phyloP scores from a whole-genome alignment of 2,113 vertebrate genomes.

The Alethe castanea region DNA sequence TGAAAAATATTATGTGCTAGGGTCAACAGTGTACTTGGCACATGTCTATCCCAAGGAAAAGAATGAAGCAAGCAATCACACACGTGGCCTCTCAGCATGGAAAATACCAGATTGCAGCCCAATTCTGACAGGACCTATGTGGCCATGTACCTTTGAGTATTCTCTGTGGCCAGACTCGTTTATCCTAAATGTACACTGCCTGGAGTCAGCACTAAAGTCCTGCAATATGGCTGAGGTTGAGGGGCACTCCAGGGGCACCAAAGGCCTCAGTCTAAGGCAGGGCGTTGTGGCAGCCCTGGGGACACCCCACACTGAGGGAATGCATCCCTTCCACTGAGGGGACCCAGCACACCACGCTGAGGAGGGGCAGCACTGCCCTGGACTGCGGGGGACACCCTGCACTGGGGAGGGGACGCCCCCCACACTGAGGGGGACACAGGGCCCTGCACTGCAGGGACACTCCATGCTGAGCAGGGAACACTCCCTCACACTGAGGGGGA shows the following conservation, averaged over 20 bases:
- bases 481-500: neutral
- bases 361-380: neutral
- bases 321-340: neutral
- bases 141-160: neutral
- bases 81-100: fast-evolving
- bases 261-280: neutral
- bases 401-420: neutral
- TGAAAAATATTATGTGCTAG: neutral
- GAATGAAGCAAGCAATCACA: neutral
- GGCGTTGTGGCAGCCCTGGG: fast-evolving
- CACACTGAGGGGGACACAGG: neutral
- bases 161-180: neutral
- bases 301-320: too few relatives aligned
- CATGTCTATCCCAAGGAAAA: neutral
- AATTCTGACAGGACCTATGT: neutral
- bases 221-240: neutral
- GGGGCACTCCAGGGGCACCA: neutral
- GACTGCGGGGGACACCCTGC: neutral
- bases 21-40: slow-evolving; percentile 33
- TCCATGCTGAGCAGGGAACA: too few relatives aligned
- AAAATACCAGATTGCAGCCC: neutral
- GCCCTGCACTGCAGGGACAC: neutral
- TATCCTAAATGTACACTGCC: neutral
- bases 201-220: neutral
- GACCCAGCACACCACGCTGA: neutral